Percentiles rank a stretch among this genome's conserved stretches.
These are phyloP conservation scores for Poecilia velifera DNA, from an alignment of 2,797 vertebrate genomes.

Conservation along the genomic window DNA sequence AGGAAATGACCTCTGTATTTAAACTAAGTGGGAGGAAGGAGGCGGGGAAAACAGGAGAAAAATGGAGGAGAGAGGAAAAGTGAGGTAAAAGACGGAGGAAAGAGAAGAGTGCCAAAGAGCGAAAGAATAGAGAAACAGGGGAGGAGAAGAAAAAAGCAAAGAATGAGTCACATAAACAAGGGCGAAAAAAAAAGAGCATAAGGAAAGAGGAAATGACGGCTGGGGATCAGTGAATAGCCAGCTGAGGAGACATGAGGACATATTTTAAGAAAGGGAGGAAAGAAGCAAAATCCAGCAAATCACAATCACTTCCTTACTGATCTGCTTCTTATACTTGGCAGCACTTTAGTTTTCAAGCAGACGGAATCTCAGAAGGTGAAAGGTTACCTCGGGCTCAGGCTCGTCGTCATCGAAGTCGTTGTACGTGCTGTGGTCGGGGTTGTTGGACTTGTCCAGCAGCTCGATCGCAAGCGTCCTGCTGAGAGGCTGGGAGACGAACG, in stretches of 20 bases:
- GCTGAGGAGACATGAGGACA: slow-evolving; percentile 29
- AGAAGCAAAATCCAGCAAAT: slow-evolving; percentile 27
- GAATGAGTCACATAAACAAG: slow-evolving; percentile 50
- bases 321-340: not conserved
- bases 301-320: slow-evolving; percentile 17
- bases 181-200: not conserved
- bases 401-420: slow-evolving; percentile 96
- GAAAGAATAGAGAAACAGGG: slow-evolving; percentile 2
- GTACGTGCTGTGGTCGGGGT: slow-evolving; percentile 94
- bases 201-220: slow-evolving; percentile 18
- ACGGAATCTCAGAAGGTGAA: slow-evolving; percentile 16
- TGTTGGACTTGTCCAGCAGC: slow-evolving; percentile 94
- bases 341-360: slow-evolving; percentile 9
- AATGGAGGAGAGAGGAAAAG: slow-evolving; percentile 9
- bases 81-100: slow-evolving; percentile 25
- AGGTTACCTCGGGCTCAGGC: slow-evolving; percentile 88
- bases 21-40: slow-evolving; percentile 75
- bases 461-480: slow-evolving; percentile 96
- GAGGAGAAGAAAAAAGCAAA: slow-evolving; percentile 36
- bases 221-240: slow-evolving; percentile 21
- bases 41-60: slow-evolving; percentile 14
- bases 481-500: slow-evolving; percentile 95
- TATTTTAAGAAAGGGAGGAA: slow-evolving; percentile 23
- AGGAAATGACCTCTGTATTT: slow-evolving; percentile 85
- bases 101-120: slow-evolving; percentile 44